phyloP scores from a whole-genome alignment of 1,140 invertebrate species.

The Ladona fulva region DNA sequence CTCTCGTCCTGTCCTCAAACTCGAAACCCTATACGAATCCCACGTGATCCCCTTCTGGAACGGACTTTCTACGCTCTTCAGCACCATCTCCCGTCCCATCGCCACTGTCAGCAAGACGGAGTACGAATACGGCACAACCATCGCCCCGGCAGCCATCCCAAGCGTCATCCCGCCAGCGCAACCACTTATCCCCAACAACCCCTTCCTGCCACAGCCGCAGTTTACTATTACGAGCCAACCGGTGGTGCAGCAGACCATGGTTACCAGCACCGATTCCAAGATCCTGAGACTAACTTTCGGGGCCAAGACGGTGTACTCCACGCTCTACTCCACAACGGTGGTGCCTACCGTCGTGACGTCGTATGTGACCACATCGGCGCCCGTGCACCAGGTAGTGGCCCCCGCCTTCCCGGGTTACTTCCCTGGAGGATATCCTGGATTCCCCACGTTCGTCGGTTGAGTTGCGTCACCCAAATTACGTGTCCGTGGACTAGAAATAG shows the following conservation, averaged over 20 bases:
- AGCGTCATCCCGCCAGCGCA: constrained; percentile 37
- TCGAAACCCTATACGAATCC: constrained; percentile 70
- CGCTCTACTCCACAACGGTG: constrained; percentile 71
- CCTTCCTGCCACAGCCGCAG: constrained; percentile 48
- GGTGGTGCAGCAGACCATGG: constrained; percentile 64
- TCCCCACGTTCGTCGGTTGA: constrained; percentile 61
- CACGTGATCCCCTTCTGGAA: constrained; percentile 69
- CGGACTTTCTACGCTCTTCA: constrained; percentile 59
- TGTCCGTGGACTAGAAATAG: background rate
- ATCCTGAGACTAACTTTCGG: constrained; percentile 78
- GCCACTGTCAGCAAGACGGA: constrained; percentile 58
- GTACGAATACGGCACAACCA: constrained; percentile 63
- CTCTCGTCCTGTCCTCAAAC: constrained; percentile 56
- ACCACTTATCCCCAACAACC: constrained; percentile 39
- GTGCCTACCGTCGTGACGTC: constrained; percentile 74
- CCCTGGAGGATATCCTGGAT: constrained; percentile 53
- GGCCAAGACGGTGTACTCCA: constrained; percentile 78
- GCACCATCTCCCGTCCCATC: constrained; percentile 63
- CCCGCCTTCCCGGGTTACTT: constrained; percentile 59
- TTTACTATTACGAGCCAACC: constrained; percentile 72
- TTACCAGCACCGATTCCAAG: constrained; percentile 71
- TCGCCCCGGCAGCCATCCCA: constrained; percentile 42
- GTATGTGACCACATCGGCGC: constrained; percentile 65
- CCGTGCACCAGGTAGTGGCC: constrained; percentile 54
- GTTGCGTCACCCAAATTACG: background rate